phyloP scores from a whole-genome alignment of 2,797 vertebrate genomes.

The Argyrosomus regius region DNA sequence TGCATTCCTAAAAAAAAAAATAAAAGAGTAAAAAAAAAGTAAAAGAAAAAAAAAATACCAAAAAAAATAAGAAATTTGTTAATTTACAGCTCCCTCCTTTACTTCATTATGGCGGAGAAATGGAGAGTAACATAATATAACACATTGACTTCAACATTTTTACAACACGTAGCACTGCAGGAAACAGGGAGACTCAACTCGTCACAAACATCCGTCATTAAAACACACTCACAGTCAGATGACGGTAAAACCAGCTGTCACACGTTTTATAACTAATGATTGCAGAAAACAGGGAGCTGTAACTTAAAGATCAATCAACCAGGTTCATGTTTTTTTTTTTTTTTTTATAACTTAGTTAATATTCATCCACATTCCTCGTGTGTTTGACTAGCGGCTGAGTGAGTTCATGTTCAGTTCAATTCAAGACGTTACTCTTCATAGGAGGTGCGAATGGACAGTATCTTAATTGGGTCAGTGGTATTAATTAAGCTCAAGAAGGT shows the following conservation, averaged over 20 bases:
- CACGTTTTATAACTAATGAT: slow-evolving; percentile 32
- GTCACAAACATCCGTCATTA: slow-evolving; percentile 11
- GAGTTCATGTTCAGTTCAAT: slow-evolving; percentile 60
- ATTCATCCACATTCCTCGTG: slow-evolving; percentile 73
- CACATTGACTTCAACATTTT: not conserved
- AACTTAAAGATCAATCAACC: slow-evolving; percentile 45
- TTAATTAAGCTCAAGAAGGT: slow-evolving; percentile 16
- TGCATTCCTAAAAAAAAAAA: slow-evolving; percentile 42
- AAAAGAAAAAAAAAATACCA: too few relatives aligned
- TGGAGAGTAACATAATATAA: slow-evolving; percentile 22
- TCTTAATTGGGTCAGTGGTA: not conserved
- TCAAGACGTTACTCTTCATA: slow-evolving; percentile 14
- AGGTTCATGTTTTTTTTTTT: slow-evolving; percentile 16
- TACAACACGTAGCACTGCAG: slow-evolving; percentile 1
- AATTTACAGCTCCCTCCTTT: slow-evolving; percentile 56
- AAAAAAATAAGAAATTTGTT: slow-evolving; percentile 9
- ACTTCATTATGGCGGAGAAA: slow-evolving; percentile 32
- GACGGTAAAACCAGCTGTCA: slow-evolving; percentile 8
- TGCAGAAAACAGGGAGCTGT: slow-evolving; percentile 52
- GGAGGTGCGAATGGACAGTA: not conserved
- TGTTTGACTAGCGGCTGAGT: slow-evolving; percentile 39
- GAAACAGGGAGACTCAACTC: not conserved
- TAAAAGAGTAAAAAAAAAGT: not conserved
- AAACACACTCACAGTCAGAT: slow-evolving; percentile 7
- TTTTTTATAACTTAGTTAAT: slow-evolving; percentile 47